These are phyloP conservation scores for Papilio elwesi DNA, from an alignment of 2,888 invertebrate genomes.

Conservation along the genomic window DNA sequence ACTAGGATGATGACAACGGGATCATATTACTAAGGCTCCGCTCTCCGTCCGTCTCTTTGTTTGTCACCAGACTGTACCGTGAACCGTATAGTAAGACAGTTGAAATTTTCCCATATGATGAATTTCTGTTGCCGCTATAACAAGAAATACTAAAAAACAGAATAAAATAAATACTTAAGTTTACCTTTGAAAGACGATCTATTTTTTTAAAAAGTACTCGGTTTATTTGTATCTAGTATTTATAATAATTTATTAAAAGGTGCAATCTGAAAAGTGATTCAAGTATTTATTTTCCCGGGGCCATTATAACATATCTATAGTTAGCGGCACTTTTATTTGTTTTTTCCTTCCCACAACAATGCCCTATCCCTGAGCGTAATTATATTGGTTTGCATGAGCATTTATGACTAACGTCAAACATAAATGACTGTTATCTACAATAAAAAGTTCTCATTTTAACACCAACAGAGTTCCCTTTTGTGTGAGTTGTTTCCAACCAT, in stretches of 20 bases:
- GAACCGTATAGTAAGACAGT: too few species aligned
- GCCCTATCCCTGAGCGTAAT: slow-evolving; percentile 56
- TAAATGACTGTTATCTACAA: slow-evolving; percentile 59
- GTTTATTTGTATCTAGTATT: too few species aligned
- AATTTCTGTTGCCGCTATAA: too few species aligned
- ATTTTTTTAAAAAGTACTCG: too few species aligned
- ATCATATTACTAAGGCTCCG: too few species aligned
- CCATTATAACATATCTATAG: slow-evolving; percentile 37
- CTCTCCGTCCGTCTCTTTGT: too few species aligned
- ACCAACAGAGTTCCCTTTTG: slow-evolving; percentile 51
- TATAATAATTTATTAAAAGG: neutral
- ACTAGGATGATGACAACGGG: too few species aligned
- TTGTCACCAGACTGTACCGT: too few species aligned
- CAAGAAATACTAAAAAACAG: too few species aligned
- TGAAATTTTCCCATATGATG: too few species aligned
- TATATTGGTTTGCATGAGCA: slow-evolving; percentile 52
- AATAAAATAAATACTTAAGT: too few species aligned
- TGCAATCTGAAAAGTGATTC: neutral
- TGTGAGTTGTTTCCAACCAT: slow-evolving; percentile 49
- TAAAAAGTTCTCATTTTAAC: slow-evolving; percentile 62
- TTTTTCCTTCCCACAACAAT: slow-evolving; percentile 62
- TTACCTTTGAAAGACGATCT: too few species aligned
- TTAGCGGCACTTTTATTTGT: slow-evolving; percentile 44
- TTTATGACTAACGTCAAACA: slow-evolving; percentile 54
- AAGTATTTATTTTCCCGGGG: neutral